phyloP scores from a whole-genome alignment of 2,113 vertebrate genomes.

The Sterna hirundo region DNA sequence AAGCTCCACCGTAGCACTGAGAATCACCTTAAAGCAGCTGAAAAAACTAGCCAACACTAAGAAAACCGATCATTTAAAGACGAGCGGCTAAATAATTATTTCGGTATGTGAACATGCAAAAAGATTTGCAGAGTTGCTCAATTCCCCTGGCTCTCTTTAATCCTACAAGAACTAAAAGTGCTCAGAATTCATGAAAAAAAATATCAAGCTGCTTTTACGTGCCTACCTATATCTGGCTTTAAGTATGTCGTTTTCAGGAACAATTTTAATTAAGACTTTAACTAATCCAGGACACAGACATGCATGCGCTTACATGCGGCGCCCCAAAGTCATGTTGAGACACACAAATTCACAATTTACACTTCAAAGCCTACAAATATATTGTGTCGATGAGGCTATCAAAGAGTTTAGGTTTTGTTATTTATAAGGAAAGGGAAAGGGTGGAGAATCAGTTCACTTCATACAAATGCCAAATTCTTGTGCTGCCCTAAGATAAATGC shows the following conservation, averaged over 20 bases:
- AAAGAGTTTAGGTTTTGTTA: neutral
- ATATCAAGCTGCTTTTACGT: neutral
- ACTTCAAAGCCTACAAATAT: conserved; percentile 1
- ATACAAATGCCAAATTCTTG: neutral
- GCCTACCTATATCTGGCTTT: neutral
- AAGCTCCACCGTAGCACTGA: neutral
- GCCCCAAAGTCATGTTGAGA: neutral
- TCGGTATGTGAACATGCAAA: neutral
- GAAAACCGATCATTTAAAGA: neutral
- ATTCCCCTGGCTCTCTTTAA: neutral
- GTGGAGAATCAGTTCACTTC: neutral
- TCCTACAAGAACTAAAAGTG: neutral
- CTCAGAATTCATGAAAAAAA: neutral
- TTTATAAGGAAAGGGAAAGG: neutral
- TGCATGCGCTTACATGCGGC: rapidly evolving
- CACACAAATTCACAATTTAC: neutral
- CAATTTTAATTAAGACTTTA: neutral
- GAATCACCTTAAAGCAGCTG: neutral
- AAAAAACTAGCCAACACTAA: neutral
- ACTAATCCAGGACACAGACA: neutral
- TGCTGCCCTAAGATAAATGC: conserved; percentile 23
- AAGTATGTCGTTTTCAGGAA: neutral
- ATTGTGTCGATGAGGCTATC: neutral
- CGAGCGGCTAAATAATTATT: neutral
- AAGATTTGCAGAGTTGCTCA: neutral